Base-by-base conservation (phyloP, 2,888 invertebrate species). In the Diadegma fenestrale region DNA sequence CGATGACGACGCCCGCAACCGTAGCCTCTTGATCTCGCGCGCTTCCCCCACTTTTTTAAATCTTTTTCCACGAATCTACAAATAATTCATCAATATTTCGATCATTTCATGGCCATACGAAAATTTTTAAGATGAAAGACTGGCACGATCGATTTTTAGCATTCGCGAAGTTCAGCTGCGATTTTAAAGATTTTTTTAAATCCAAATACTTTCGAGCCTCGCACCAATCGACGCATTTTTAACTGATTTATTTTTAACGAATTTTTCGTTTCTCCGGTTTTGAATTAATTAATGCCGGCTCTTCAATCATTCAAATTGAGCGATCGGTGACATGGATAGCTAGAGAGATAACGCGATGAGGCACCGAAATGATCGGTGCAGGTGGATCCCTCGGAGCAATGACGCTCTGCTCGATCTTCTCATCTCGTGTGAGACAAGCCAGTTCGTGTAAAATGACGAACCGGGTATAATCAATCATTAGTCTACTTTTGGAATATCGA, bases 311-410 rank as follows among this genome's bases (percentile, higher is more conserved):
- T 78, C 33, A 63, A 51, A 69, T 54, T 73, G 77, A 81, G 77
- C 75, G 84, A 81, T 73, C 8, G 37, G 8, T 7, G 37, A 37
- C 37, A 37, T 37, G 58, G 22, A 41, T 14, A 26, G 12, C 19
- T 33, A 69, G 71, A 72, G 41, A 54, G 54, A 80, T 71, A 71
- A 80, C 48, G 45, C 58, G 68, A 63, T 30, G 77, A 63, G 77
- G 73, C 81, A 63, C 37, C 64, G 84, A 81, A 80, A 37, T 81
- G 80, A 84, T 84, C 84, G 73, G 41, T 81, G 80, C 81, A 84
- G 84, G 80, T 84, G 77, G 77, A 81, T 81, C 79, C 61, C 48
- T 51, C 22, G 48, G 41, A 41, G 41, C 48, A 71, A 61, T 66
- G 43, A 48, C 63, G 63, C 48, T 63, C 45, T n/a, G 26, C 22